These are phyloP conservation scores for Riparia riparia DNA, from an alignment of 2,113 vertebrate genomes.

Conservation along the genomic window DNA sequence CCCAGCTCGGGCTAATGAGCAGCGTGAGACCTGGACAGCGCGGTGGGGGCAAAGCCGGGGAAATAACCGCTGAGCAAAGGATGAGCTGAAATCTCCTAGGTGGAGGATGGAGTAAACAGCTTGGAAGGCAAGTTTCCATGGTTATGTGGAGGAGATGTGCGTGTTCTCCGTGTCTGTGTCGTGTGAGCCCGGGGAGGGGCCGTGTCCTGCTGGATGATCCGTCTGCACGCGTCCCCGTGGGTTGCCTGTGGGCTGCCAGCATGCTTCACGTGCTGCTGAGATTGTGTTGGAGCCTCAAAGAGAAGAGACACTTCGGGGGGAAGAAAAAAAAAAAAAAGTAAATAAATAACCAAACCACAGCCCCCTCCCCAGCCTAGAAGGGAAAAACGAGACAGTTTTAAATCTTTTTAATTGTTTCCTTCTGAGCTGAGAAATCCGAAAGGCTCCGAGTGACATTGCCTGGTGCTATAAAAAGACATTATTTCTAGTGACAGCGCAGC, in stretches of 20 bases:
- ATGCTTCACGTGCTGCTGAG: not conserved
- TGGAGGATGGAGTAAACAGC: not conserved
- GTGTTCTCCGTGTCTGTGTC: not conserved
- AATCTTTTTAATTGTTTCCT: not conserved
- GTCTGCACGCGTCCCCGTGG: not conserved
- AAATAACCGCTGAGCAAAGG: not conserved
- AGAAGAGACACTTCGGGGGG: not conserved
- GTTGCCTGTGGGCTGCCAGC: not conserved
- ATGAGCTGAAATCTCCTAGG: not conserved
- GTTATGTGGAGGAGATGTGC: not conserved
- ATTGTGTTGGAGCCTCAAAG: not conserved
- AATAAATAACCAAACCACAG: not conserved
- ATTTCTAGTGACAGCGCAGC: constrained; percentile 9
- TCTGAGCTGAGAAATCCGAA: not conserved
- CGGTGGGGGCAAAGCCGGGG: not conserved
- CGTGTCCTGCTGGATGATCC: not conserved
- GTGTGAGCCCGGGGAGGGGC: not conserved
- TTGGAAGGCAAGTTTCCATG: not conserved
- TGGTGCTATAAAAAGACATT: constrained; percentile 18
- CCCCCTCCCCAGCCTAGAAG: not conserved
- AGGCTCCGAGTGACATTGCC: not conserved
- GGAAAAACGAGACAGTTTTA: not conserved
- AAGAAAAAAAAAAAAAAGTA: no score
- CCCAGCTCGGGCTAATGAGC: not conserved
- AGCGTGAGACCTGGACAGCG: not conserved